A percentile compares a stretch with the other conserved stretches of the same genome.
These are phyloP conservation scores for Campoletis raptor DNA, from an alignment of 2,888 invertebrate genomes.

Conservation along the genomic window DNA sequence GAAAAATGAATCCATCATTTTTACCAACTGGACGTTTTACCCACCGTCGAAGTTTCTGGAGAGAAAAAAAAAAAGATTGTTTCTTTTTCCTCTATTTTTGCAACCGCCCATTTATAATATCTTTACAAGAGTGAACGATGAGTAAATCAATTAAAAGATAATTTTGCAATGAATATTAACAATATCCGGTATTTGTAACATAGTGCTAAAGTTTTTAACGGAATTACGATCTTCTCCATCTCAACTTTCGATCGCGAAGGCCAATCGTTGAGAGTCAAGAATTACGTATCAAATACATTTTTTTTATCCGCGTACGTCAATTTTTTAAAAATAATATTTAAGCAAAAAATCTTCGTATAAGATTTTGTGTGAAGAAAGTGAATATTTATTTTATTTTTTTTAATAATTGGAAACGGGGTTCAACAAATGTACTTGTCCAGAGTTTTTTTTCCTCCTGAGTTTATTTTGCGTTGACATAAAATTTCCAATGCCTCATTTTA, in stretches of 20 bases:
- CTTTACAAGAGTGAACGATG: not conserved
- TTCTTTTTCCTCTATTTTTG: not conserved
- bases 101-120: not conserved
- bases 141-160: slow-evolving; percentile 11
- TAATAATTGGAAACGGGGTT: too few species aligned
- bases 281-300: not conserved
- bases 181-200: slow-evolving; percentile 32
- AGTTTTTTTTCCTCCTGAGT: too few species aligned
- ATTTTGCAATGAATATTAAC: slow-evolving; percentile 25
- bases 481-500: too few species aligned
- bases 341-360: too few species aligned
- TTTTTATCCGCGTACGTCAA: too few species aligned
- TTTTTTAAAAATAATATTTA: not conserved
- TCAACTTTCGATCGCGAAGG: slow-evolving; percentile 42
- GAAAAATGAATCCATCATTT: too few species aligned
- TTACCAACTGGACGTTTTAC: too few species aligned
- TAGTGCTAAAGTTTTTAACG: not conserved
- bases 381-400: too few species aligned
- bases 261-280: slow-evolving; percentile 11
- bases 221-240: not conserved
- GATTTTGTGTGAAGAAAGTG: too few species aligned
- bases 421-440: too few species aligned
- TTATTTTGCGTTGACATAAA: too few species aligned
- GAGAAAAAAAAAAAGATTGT: not conserved
- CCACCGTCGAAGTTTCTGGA: too few species aligned